Conservation (phyloP, 2,797 vertebrate species). For the Myotis vivesi region DNA sequence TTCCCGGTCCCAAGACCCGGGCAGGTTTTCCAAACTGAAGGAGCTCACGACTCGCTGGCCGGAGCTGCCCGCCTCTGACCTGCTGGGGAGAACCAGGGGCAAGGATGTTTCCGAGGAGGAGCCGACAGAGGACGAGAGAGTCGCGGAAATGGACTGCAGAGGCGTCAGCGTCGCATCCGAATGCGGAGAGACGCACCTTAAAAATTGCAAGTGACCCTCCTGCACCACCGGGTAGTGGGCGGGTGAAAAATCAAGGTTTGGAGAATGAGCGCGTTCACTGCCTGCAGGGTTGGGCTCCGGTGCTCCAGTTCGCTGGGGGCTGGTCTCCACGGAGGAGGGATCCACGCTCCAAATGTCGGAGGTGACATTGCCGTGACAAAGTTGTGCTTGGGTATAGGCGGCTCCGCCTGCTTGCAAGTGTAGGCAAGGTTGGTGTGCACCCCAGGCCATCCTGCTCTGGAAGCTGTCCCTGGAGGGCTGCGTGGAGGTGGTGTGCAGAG, state of each 20-base stretch:
- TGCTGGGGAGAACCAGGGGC: constrained; percentile 85
- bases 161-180: constrained; percentile 85
- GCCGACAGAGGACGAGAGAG: constrained; percentile 84
- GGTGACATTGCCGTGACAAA: constrained; percentile 74
- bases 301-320: constrained; percentile 81
- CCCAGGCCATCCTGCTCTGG: constrained; percentile 81
- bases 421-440: constrained; percentile 78
- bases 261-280: constrained; percentile 76
- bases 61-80: constrained; percentile 84
- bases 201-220: constrained; percentile 82
- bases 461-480: constrained; percentile 81
- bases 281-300: constrained; percentile 75
- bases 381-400: constrained; percentile 81
- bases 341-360: constrained; percentile 82
- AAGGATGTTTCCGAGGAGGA: constrained; percentile 86
- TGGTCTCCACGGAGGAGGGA: constrained; percentile 80
- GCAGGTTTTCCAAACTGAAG: constrained; percentile 86
- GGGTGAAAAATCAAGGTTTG: constrained; percentile 79
- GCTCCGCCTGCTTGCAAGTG: constrained; percentile 78
- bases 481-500: constrained; percentile 78
- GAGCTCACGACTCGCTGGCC: constrained; percentile 84
- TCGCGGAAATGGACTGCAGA: constrained; percentile 88
- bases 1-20: constrained; percentile 84
- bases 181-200: constrained; percentile 83
- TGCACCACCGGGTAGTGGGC: constrained; percentile 83